Evolutionary conservation across 2,888 invertebrate genomes (phyloP).

Genomic region (Microctonus hyperodae): DNA sequence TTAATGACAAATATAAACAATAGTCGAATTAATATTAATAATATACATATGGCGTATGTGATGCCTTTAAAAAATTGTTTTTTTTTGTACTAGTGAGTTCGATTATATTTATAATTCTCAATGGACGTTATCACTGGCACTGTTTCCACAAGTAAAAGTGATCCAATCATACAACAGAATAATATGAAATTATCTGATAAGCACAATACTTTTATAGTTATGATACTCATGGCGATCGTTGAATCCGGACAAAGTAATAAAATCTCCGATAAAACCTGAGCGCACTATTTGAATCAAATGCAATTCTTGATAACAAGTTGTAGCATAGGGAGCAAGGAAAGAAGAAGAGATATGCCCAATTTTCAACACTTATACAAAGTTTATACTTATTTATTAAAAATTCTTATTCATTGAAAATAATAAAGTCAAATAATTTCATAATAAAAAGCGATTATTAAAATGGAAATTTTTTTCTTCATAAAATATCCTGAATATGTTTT

Average conservation of each 20-base stretch:
- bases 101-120: background rate
- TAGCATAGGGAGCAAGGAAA: background rate
- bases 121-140: background rate
- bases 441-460: too few relatives aligned
- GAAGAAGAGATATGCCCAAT: background rate
- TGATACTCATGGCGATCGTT: constrained; percentile 6
- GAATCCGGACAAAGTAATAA: constrained; percentile 8
- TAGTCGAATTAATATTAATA: too few relatives aligned
- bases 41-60: background rate
- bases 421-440: background rate
- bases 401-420: too few relatives aligned
- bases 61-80: background rate
- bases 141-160: background rate
- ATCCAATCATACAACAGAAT: constrained; percentile 7
- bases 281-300: constrained; percentile 9
- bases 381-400: background rate
- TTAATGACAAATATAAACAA: too few relatives aligned
- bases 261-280: constrained; percentile 18
- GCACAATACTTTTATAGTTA: constrained; percentile 19
- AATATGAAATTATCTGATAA: constrained; percentile 15
- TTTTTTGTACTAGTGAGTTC: background rate
- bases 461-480: background rate
- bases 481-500: background rate
- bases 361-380: background rate
- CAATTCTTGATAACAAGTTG: constrained; percentile 6